Conservation (phyloP, 2,113 vertebrate species). For the Onychostruthus taczanowskii region DNA sequence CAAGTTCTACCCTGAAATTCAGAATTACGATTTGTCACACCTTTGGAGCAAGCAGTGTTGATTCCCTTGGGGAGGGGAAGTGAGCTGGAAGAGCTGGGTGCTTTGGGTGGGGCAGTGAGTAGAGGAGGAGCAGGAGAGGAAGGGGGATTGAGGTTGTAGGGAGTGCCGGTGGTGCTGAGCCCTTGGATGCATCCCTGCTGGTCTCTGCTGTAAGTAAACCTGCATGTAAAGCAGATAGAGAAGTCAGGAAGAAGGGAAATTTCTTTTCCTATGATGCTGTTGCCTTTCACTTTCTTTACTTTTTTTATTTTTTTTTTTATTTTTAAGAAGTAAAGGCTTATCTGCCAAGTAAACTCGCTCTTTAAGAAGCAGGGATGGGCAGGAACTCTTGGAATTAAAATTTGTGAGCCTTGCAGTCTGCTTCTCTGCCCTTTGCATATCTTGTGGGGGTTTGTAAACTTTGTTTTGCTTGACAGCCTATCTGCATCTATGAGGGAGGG, state of each 20-base stretch:
- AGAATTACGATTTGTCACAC: background rate
- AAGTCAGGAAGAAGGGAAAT: background rate
- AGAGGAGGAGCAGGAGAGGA: background rate
- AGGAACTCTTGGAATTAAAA: conserved; percentile 19
- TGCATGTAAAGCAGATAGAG: background rate
- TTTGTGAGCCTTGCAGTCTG: background rate
- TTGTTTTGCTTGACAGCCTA: background rate
- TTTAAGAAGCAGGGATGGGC: conserved; percentile 9
- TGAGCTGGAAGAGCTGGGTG: conserved; percentile 44
- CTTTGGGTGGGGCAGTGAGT: conserved; percentile 39
- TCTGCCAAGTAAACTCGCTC: background rate
- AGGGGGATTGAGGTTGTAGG: background rate
- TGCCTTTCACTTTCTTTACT: background rate
- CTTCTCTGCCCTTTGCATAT: background rate
- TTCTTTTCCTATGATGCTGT: background rate
- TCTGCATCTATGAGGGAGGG: background rate
- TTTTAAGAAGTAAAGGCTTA: background rate
- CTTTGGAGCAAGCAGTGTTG: background rate
- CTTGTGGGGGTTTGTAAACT: background rate
- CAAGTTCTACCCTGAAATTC: conserved; percentile 14
- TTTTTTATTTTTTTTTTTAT: background rate
- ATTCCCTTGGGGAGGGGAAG: background rate
- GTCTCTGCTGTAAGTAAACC: conserved; percentile 38
- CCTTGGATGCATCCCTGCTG: background rate
- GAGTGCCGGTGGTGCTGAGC: background rate